Evolutionary conservation across 2,888 invertebrate genomes (phyloP).

Genomic region (Nowickia ferox): DNA sequence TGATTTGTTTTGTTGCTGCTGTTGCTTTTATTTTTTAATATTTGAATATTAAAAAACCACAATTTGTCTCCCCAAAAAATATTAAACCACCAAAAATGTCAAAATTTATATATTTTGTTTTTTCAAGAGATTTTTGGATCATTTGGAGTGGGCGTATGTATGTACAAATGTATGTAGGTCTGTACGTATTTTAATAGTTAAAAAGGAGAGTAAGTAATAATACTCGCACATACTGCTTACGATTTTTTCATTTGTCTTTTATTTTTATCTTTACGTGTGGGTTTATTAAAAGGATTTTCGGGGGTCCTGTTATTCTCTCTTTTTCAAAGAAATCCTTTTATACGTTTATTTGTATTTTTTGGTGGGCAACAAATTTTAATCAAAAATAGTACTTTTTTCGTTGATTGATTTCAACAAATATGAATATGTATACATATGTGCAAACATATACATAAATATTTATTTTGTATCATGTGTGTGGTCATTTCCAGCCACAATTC

Average conservation of each 20-base stretch:
- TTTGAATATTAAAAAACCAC: conserved; percentile 68
- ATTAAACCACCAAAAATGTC: conserved; percentile 11
- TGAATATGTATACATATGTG: conserved; percentile 24
- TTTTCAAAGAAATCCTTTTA: conserved; percentile 22
- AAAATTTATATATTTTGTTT: conserved; percentile 12
- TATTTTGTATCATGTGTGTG: neutral
- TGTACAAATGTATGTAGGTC: no score
- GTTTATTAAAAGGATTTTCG: conserved; percentile 65
- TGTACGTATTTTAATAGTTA: conserved; percentile 1
- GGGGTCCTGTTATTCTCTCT: conserved; percentile 1
- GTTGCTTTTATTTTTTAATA: conserved; percentile 8
- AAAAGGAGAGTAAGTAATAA: conserved; percentile 54
- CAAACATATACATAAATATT: neutral
- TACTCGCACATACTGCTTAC: conserved; percentile 14
- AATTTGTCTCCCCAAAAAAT: conserved; percentile 57
- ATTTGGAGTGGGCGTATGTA: neutral
- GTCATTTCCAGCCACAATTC: conserved; percentile 15
- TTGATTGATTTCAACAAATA: conserved; percentile 68
- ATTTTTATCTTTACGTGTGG: conserved; percentile 23
- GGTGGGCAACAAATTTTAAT: conserved; percentile 70
- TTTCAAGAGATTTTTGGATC: neutral
- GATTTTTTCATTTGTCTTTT: conserved; percentile 6
- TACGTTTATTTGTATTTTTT: conserved; percentile 34
- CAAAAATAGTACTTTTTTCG: conserved; percentile 71
- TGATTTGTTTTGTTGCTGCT: conserved; percentile 65